Evolutionary conservation across 2,113 vertebrate species (phyloP).

Genomic region (Aspiorhynchus laticeps): DNA sequence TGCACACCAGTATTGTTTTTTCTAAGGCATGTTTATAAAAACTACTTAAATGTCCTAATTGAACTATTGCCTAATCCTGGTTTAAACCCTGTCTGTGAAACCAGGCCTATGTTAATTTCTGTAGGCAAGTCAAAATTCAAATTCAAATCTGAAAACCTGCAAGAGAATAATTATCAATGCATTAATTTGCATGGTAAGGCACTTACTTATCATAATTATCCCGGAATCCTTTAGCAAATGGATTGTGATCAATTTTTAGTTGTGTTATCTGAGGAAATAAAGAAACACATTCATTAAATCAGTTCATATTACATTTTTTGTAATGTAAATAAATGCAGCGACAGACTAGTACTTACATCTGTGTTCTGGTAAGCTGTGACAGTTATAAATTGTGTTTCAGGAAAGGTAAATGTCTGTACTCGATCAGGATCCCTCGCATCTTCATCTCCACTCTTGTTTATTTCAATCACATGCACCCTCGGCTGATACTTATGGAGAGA

Average conservation of each 20-base stretch:
- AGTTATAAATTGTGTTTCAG: constrained; percentile 87
- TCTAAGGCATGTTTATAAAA: neutral
- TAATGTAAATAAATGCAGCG: neutral
- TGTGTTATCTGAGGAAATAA: constrained; percentile 80
- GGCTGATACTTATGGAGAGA: constrained; percentile 89
- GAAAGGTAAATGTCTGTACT: constrained; percentile 88
- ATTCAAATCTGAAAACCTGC: neutral
- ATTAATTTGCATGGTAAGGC: constrained; percentile 7
- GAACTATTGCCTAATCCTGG: too few species aligned
- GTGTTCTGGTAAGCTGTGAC: constrained; percentile 91
- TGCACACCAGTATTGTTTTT: too few species aligned
- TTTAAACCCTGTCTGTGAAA: too few species aligned
- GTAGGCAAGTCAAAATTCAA: neutral
- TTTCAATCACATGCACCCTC: constrained; percentile 85
- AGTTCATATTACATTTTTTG: neutral
- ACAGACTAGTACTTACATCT: constrained; percentile 75
- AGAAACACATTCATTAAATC: neutral
- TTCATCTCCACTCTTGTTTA: constrained; percentile 86
- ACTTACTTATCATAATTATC: constrained; percentile 91
- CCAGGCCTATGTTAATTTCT: neutral
- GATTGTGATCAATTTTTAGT: constrained; percentile 89
- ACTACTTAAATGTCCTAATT: too few species aligned
- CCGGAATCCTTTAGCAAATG: constrained; percentile 89
- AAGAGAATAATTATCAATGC: constrained; percentile 3
- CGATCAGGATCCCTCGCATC: constrained; percentile 82